Base-by-base conservation (phyloP, 2,797 vertebrate species). In the Melanotaenia parkinsoni region DNA sequence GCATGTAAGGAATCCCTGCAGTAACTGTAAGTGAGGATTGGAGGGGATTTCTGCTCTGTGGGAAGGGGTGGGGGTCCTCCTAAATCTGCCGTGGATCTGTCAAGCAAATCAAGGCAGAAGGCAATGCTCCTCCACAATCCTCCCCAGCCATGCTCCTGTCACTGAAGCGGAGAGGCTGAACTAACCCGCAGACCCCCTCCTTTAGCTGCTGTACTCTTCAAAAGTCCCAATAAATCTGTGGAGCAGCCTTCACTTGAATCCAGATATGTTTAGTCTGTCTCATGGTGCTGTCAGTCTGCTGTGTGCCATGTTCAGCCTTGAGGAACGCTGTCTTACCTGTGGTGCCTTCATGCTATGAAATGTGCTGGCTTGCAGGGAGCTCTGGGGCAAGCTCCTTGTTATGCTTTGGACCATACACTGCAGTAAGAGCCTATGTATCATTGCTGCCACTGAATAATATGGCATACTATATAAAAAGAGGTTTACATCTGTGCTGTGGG, bases 41-140 rank as follows among this genome's bases (percentile, higher is more conserved):
- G 74, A 85, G 72, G 63, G 86, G 82, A 89, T 91, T 92, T 91
- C 83, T 89, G 79, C 87, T 86, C 81, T 63, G 81, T 57, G 75
- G 85, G 86, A 84, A 85, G 89, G 63, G 78, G 54, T 20, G 32
- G 69, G 89, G 82, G 89, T 91, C 87, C 91, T 87, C 80, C 84
- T 74, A 87, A 77, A 76, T 65, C 72, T 77, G 81, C 79, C 14
- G 63, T 24, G 51, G 78, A 90, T 92, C 83, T 91, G 63, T 77
- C 35, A 74, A 87, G 81, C 82, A 90, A 87, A 90, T 88, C 84
- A 77, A 77, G 88, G 83, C 81, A 78, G 82, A 67, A 68, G 87
- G 76, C 70, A 57, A 77, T 65, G 71, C 82, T 91, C 80, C 78
- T 77, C 74, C 72, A 62, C 76, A 84, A 73, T 86, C 86, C 85